Percentiles rank a stretch among this genome's conserved stretches.
These are phyloP conservation scores for Anguilla anguilla DNA, from an alignment of 2,797 vertebrate species.

Conservation along the genomic window DNA sequence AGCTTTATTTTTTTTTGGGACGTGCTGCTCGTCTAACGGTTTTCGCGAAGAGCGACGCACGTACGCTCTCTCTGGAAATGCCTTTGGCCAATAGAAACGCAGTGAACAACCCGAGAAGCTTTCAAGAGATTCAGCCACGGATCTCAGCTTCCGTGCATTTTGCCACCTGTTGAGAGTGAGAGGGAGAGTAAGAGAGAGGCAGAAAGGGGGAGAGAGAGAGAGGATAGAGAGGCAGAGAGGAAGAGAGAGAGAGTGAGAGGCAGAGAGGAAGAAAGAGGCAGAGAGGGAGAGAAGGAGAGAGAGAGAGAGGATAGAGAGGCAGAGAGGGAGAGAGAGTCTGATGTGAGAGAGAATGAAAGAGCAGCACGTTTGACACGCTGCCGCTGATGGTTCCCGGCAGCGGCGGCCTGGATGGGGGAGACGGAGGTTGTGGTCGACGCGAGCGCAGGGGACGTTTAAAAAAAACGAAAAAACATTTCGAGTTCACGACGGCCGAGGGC, in stretches of 20 bases:
- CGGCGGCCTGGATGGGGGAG: background rate
- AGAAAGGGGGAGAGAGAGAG: background rate
- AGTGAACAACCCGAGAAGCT: background rate
- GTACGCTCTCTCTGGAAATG: background rate
- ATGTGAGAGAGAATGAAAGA: slow-evolving; percentile 1
- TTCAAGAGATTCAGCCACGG: background rate
- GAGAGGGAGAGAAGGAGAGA: background rate
- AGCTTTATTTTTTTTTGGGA: background rate
- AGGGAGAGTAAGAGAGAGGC: too few species aligned
- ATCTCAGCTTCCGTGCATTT: background rate
- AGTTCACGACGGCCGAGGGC: background rate
- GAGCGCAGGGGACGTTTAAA: background rate
- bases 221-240: background rate
- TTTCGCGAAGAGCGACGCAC: background rate
- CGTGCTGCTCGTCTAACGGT: background rate
- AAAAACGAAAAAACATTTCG: background rate
- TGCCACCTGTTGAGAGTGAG: too few species aligned
- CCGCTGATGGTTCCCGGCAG: slow-evolving; percentile 4
- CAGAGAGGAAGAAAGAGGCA: too few species aligned
- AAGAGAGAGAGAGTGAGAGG: too few species aligned
- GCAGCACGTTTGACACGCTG: slow-evolving; percentile 33
- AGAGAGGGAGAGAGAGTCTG: background rate
- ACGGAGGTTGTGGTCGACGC: background rate
- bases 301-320: background rate
- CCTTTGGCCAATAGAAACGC: background rate